phyloP scores from a whole-genome alignment of 2,797 vertebrate species.

The Poeciliopsis turneri region DNA sequence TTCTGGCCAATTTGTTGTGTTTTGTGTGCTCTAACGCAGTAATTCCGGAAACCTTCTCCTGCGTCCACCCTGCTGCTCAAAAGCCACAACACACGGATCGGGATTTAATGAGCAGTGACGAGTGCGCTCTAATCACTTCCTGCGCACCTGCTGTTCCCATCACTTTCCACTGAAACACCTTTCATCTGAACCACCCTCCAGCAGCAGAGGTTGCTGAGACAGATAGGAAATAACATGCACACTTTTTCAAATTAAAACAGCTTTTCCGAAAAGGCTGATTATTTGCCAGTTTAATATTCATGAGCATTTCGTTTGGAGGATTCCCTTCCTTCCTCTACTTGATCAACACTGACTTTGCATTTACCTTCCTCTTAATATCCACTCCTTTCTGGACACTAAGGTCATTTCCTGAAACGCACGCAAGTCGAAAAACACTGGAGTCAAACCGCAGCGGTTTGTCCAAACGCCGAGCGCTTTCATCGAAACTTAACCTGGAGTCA shows the following conservation, averaged over 20 bases:
- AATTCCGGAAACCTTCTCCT: constrained; percentile 21
- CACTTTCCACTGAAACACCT: constrained; percentile 11
- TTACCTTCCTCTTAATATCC: constrained; percentile 5
- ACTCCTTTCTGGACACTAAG: neutral
- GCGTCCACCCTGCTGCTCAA: constrained; percentile 55
- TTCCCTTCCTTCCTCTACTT: constrained; percentile 1
- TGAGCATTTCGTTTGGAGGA: neutral
- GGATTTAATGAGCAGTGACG: constrained; percentile 66
- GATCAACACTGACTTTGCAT: neutral
- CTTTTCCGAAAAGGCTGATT: neutral
- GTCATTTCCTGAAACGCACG: neutral
- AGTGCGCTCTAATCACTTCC: constrained; percentile 59
- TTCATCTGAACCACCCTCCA: constrained; percentile 1
- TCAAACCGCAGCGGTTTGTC: neutral
- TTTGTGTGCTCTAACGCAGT: constrained; percentile 16
- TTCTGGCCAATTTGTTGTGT: constrained; percentile 60
- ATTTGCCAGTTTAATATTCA: neutral
- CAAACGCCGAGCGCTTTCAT: neutral
- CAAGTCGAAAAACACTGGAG: neutral
- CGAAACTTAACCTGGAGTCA: neutral
- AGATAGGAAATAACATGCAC: neutral
- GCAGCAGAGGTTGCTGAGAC: constrained; percentile 25
- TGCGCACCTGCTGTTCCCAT: constrained; percentile 40
- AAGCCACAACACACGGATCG: constrained; percentile 51
- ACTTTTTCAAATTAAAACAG: neutral